A percentile compares a stretch with the other conserved stretches of the same genome.
Evolutionary conservation across 1,140 invertebrate genomes (phyloP).

Genomic region (Berghia stephanieae): DNA sequence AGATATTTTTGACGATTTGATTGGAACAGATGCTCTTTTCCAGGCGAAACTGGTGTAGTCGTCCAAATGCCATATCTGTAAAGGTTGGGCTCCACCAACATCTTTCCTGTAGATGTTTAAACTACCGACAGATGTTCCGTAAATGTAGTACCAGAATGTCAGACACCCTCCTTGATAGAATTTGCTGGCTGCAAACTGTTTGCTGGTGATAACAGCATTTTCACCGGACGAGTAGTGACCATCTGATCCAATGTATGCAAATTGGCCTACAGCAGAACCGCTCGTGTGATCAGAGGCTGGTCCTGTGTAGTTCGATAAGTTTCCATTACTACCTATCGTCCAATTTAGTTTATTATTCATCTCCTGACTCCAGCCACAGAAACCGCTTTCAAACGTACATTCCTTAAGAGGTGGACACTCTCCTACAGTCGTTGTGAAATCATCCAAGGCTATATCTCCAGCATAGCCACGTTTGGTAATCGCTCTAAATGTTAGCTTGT

Average conservation of each 20-base stretch:
- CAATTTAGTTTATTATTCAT: slow-evolving; percentile 79
- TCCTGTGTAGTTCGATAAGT: slow-evolving; percentile 42
- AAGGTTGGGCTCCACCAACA: slow-evolving; percentile 36
- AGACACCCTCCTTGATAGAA: slow-evolving; percentile 28
- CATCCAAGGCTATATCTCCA: slow-evolving; percentile 59
- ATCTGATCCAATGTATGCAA: slow-evolving; percentile 60
- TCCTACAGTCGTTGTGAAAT: slow-evolving; percentile 53
- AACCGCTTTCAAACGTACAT: slow-evolving; percentile 79
- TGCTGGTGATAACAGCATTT: slow-evolving; percentile 52
- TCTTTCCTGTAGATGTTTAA: slow-evolving; percentile 49
- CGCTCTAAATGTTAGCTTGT: slow-evolving; percentile 45
- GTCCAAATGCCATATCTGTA: no score
- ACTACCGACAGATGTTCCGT: slow-evolving; percentile 68
- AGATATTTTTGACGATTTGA: slow-evolving; percentile 4
- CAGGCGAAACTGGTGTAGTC: not conserved
- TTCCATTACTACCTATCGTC: slow-evolving; percentile 71
- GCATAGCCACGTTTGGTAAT: slow-evolving; percentile 37
- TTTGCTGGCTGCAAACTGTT: slow-evolving; percentile 31
- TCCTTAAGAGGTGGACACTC: slow-evolving; percentile 41
- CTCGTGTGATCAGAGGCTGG: slow-evolving; percentile 55
- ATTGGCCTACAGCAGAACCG: slow-evolving; percentile 43
- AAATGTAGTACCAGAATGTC: slow-evolving; percentile 78
- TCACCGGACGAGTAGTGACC: slow-evolving; percentile 46
- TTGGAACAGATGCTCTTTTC: slow-evolving; percentile 21
- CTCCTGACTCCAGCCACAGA: slow-evolving; percentile 82